Conservation (phyloP, 2,888 invertebrate genomes). For the Meandrusa payeni region DNA sequence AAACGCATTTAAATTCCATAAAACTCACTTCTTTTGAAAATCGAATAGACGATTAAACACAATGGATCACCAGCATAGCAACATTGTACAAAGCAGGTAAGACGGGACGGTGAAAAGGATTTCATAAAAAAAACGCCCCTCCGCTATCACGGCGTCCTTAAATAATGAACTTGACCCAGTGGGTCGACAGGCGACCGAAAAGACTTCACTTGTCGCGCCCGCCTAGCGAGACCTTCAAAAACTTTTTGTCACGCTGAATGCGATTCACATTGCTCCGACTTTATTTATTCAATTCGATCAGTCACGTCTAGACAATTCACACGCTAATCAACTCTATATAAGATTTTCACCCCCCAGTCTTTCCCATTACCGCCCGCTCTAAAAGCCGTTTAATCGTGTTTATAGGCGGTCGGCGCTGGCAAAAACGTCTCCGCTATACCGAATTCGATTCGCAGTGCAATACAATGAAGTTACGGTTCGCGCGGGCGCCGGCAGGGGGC, state of each 20-base stretch:
- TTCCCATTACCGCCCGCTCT: slow-evolving; percentile 25
- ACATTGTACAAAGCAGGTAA: slow-evolving; percentile 20
- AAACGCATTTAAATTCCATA: too few species aligned
- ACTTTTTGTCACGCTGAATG: slow-evolving; percentile 41
- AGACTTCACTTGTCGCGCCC: slow-evolving; percentile 39
- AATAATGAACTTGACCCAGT: slow-evolving; percentile 68
- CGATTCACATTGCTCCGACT: background rate
- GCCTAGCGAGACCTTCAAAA: slow-evolving; percentile 45
- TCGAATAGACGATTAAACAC: slow-evolving; percentile 13
- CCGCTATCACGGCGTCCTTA: slow-evolving; percentile 36
- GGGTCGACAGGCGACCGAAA: slow-evolving; percentile 33
- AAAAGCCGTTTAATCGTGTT: slow-evolving; percentile 35
- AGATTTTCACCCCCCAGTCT: slow-evolving; percentile 22
- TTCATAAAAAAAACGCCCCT: slow-evolving; percentile 21
- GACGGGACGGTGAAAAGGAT: slow-evolving; percentile 22
- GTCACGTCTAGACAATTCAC: slow-evolving; percentile 23
- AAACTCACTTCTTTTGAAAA: slow-evolving; percentile 7
- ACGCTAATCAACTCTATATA: slow-evolving; percentile 11
- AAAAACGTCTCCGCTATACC: slow-evolving; percentile 54
- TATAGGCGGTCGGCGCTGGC: slow-evolving; percentile 29
- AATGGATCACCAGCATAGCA: slow-evolving; percentile 5
- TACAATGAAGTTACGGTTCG: slow-evolving; percentile 72
- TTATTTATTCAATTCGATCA: slow-evolving; percentile 14
- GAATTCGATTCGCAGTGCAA: slow-evolving; percentile 67
- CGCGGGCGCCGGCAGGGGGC: slow-evolving; percentile 52